Percentiles rank a stretch among this genome's conserved stretches.
phyloP scores from a whole-genome alignment of 1,140 invertebrate genomes.

The Papilio xuthus region DNA sequence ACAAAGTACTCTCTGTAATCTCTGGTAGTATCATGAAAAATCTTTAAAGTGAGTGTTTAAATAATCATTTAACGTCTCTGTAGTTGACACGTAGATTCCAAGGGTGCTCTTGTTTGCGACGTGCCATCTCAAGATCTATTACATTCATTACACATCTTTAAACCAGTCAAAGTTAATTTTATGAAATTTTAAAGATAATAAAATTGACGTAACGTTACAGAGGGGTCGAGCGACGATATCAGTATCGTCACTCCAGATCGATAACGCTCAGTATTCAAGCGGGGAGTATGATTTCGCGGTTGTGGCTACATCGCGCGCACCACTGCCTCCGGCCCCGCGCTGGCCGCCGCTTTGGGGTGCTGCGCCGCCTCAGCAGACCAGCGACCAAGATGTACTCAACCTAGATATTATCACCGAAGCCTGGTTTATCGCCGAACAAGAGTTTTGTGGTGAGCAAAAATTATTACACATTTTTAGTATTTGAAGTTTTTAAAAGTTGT shows the following conservation, averaged over 20 bases:
- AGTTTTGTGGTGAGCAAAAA: constrained; percentile 48
- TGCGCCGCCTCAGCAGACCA: neutral
- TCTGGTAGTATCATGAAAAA: too few species aligned
- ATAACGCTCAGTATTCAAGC: constrained; percentile 64
- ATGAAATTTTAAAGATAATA: neutral
- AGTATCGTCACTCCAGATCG: constrained; percentile 62
- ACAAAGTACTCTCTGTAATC: too few species aligned
- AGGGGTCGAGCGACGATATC: constrained; percentile 51
- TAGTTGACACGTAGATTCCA: too few species aligned
- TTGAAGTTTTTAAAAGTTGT: too few species aligned
- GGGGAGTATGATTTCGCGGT: constrained; percentile 70
- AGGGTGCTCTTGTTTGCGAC: too few species aligned
- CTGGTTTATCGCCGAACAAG: constrained; percentile 49
- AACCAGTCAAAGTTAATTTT: too few species aligned
- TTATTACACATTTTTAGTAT: too few species aligned
- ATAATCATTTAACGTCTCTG: neutral
- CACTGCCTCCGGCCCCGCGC: constrained; percentile 29
- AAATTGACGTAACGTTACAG: constrained; percentile 41
- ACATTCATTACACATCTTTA: too few species aligned
- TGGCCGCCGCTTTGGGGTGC: constrained; percentile 63
- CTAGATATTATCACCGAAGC: constrained; percentile 44
- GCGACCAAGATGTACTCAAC: neutral
- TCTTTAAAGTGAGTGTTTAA: too few species aligned
- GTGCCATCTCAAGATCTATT: neutral
- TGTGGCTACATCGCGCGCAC: constrained; percentile 56